Percentiles rank a stretch among this genome's conserved stretches.
phyloP scores from a whole-genome alignment of 2,797 vertebrate species.

The Ceryle rudis region DNA sequence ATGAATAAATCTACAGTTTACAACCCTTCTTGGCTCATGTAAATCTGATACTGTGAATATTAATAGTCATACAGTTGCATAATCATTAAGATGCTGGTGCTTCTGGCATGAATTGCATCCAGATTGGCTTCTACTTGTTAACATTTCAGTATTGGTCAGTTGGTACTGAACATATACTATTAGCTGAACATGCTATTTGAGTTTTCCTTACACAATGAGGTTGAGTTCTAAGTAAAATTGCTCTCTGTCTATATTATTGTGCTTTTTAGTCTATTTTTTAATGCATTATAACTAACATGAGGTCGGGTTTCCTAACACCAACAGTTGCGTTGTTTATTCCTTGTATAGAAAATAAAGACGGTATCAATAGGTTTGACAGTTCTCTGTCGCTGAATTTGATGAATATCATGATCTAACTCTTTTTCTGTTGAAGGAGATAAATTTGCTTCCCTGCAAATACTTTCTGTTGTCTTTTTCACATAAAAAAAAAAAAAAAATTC shows the following conservation, averaged over 20 bases:
- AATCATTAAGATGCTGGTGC: neutral
- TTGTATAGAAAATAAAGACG: neutral
- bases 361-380: neutral
- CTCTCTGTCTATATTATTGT: neutral
- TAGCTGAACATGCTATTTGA: neutral
- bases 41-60: neutral
- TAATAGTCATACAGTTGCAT: neutral
- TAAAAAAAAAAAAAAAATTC: neutral
- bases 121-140: neutral
- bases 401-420: neutral
- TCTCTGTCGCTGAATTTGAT: neutral
- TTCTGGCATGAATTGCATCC: neutral
- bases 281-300: neutral
- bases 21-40: neutral
- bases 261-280: neutral
- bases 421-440: neutral
- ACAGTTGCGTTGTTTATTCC: rapidly evolving
- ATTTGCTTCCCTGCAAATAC: neutral
- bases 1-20: neutral
- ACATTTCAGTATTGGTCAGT: neutral
- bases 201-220: neutral
- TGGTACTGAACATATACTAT: neutral
- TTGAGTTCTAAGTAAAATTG: neutral
- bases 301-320: neutral
- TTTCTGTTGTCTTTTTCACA: neutral